Percentiles rank a stretch among this genome's conserved stretches.
Conservation (phyloP, 2,888 invertebrate species). For the Gymnocheta viridis region DNA sequence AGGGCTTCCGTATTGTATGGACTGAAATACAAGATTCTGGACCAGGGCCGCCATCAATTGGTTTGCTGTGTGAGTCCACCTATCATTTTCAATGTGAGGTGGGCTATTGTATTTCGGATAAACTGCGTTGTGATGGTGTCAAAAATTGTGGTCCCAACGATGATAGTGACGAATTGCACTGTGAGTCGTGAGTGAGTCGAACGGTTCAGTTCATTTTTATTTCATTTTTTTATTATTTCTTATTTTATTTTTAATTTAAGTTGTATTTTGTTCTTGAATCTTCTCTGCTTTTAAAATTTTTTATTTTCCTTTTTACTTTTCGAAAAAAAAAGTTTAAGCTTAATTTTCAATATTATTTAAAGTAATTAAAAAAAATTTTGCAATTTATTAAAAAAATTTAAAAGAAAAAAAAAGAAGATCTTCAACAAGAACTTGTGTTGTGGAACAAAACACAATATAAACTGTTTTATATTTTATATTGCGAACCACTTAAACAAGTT, state of each 20-base stretch:
- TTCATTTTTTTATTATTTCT: constrained; percentile 59
- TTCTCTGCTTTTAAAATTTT: constrained; percentile 54
- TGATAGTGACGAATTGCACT: constrained; percentile 83
- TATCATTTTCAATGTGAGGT: constrained; percentile 89
- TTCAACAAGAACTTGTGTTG: constrained; percentile 9
- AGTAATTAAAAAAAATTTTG: constrained; percentile 43
- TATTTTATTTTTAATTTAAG: constrained; percentile 44
- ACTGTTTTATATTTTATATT: not conserved
- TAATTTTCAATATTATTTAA: constrained; percentile 43
- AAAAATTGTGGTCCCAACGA: constrained; percentile 88
- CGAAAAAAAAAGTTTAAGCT: constrained; percentile 62
- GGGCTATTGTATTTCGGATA: constrained; percentile 90
- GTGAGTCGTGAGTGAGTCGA: constrained; percentile 84
- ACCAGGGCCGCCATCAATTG: constrained; percentile 82
- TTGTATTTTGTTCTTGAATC: constrained; percentile 70
- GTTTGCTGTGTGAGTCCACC: constrained; percentile 83
- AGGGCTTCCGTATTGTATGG: constrained; percentile 97
- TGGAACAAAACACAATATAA: not conserved
- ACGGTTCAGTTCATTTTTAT: constrained; percentile 83
- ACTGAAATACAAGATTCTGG: constrained; percentile 91
- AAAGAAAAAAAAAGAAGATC: constrained; percentile 22
- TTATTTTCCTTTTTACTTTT: not conserved
- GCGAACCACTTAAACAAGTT: not conserved
- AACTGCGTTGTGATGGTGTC: constrained; percentile 89
- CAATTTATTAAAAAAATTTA: not conserved